Base-by-base conservation (phyloP, 2,113 vertebrate genomes). In the Phodopus roborovskii region DNA sequence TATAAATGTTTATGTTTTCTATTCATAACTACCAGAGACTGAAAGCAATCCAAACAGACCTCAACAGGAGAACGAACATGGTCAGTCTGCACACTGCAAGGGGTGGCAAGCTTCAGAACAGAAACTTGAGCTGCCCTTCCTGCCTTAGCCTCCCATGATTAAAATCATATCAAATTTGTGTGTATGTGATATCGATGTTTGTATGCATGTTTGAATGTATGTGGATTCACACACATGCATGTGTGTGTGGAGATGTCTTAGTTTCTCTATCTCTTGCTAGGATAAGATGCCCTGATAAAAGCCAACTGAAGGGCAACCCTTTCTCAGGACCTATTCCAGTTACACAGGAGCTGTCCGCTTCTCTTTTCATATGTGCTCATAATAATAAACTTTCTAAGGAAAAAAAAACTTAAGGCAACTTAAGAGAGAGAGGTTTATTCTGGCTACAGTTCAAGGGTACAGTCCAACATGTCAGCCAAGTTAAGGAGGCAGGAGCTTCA, bases 1-100 rank as follows among this genome's bases (percentile, higher is more conserved):
- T 50, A 56, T 56, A 56, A 56, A 56, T 56, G 53, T 56, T 56
- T 56, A 56, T 13, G 12, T 56, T 56, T 56, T 84, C 26, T 66
- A 20, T 45, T 45, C 39, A 6, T 20, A 62, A 84, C 39, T 24
- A 42, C 39, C 39, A 64, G 39, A 33, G 45, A 84, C 39, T 64
- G 26, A 42, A 20, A 84, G 64, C 82, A 42, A 45, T 28, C 39
- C 10, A 64, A 30, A 45, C 3, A 17, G 4, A 30, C 60, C 60
- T 84, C 60, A 16, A 19, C 0, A 45, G n/a, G 24, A 84, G 81
- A 45, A 84, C 45, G 81, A 84, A 45, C 10, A 26, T 4, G 56
- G n/a, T 3, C 0, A 36, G 3, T 42, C 20, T 15, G 22, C 19
- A 19, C 3, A 30, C 3, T 10, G 3, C 7, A 10, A 42, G 13